phyloP scores from a whole-genome alignment of 92 coral and sea anemone species.

The Parazoanthus swiftii region DNA sequence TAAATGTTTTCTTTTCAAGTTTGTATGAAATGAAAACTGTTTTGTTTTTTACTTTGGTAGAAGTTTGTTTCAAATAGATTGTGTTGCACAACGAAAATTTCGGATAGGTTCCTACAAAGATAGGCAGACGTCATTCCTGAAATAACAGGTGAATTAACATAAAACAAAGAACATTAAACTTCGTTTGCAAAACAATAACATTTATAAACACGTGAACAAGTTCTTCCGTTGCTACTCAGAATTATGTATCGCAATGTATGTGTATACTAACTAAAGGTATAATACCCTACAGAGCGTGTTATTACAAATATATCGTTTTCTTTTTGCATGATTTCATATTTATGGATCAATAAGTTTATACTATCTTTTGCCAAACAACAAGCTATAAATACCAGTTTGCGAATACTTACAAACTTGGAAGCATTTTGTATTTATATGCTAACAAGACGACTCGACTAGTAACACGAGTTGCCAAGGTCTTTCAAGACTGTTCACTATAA shows the following conservation, averaged over 20 bases:
- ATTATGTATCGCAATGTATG: not conserved
- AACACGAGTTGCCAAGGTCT: not conserved
- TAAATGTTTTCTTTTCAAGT: not conserved
- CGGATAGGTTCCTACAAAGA: not conserved
- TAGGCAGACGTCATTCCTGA: not conserved
- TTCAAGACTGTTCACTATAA: slow-evolving; percentile 10
- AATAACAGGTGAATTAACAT: not conserved
- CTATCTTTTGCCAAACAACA: not conserved
- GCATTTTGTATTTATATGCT: not conserved
- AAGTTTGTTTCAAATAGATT: not conserved
- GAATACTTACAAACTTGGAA: not conserved
- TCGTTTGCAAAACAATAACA: slow-evolving; percentile 23
- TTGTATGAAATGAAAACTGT: too few relatives aligned
- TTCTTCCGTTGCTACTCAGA: slow-evolving; percentile 15
- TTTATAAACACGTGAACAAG: slow-evolving; percentile 4
- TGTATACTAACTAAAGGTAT: too few relatives aligned
- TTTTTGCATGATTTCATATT: not conserved
- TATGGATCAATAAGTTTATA: not conserved
- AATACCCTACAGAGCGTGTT: not conserved
- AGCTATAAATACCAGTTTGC: not conserved
- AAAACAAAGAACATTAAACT: not conserved
- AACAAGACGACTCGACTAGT: not conserved
- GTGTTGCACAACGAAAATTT: not conserved
- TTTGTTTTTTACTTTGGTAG: not conserved
- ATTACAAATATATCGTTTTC: too few relatives aligned